Base-by-base conservation (phyloP, 2,888 invertebrate genomes). In the Acanthosepion esculentum region DNA sequence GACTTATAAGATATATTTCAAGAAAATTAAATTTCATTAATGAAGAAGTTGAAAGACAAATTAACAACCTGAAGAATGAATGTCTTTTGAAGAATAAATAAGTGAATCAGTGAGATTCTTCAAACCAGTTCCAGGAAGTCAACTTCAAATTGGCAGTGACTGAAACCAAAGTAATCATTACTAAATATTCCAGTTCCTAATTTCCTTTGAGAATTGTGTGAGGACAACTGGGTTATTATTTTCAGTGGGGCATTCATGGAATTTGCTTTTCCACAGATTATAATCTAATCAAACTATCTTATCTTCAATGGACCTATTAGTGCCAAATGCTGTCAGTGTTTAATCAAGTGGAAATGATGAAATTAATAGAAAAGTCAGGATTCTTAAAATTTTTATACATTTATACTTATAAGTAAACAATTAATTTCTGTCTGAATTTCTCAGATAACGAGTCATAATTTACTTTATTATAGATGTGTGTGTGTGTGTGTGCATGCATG, bases 271-370 rank as follows among this genome's bases (percentile, higher is more conserved):
- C n/a, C 18, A 15, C 78, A 78, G 78, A 78, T 78, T 78, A 78
- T 78, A 33, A 33, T 78, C 78, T 78, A 78, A 78, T 78, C 78
- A 78, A n/a, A 33, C n/a, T 33, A 78, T 15, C 78, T n/a, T 78
- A 78, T 78, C 78, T 78, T 78, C 33, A 78, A 15, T 78, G 78
- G 33, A 78, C 3, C 78, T 78, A 78, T 78, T 78, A 78, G 15
- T 78, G 78, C 78, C n/a, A 78, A 78, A 78, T n/a, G n/a, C 78
- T 78, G 78, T 78, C n/a, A n/a, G 78, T 78, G 78, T 78, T 78
- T 78, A 78, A 78, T 78, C 78, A 33, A 33, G 78, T 18, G 33
- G 78, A 78, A 78, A 78, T 78, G n/a, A 78, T n/a, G 78, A 78
- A 78, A 78, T 78, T 78, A 78, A 8, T 78, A 23, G 78, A 78